A percentile compares a stretch with the other conserved stretches of the same genome.
phyloP scores from a whole-genome alignment of 2,113 vertebrate genomes.

The Callaeas wilsoni region DNA sequence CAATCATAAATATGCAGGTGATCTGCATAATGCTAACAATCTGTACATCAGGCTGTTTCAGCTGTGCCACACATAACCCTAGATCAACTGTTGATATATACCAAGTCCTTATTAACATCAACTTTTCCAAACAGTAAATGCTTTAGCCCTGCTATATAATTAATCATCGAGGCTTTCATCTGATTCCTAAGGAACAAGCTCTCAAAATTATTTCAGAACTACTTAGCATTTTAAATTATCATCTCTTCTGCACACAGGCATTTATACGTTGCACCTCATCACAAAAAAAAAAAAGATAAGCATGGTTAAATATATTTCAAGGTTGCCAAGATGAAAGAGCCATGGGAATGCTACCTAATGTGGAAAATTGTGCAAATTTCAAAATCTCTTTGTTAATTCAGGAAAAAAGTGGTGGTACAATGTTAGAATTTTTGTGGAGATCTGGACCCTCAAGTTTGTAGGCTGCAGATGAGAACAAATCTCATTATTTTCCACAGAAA shows the following conservation, averaged over 20 bases:
- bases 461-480: neutral
- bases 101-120: neutral
- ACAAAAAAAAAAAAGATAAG: neutral
- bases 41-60: neutral
- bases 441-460: neutral
- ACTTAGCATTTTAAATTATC: slow-evolving; percentile 47
- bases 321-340: neutral
- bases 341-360: neutral
- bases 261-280: neutral
- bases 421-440: neutral
- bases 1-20: neutral
- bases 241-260: neutral
- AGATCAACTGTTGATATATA: neutral
- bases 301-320: slow-evolving; percentile 24
- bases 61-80: neutral
- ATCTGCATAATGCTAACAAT: neutral
- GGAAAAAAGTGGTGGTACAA: neutral
- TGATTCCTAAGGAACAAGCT: slow-evolving; percentile 6
- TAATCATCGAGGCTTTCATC: slow-evolving; percentile 12
- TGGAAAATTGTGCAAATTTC: slow-evolving; percentile 9
- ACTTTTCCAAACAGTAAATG: neutral
- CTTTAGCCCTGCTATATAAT: slow-evolving; percentile 18
- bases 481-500: neutral
- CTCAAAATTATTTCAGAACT: slow-evolving; percentile 39
- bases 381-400: neutral